Evolutionary conservation across 2,113 vertebrate genomes (phyloP).

Genomic region (Hippocampus comes): DNA sequence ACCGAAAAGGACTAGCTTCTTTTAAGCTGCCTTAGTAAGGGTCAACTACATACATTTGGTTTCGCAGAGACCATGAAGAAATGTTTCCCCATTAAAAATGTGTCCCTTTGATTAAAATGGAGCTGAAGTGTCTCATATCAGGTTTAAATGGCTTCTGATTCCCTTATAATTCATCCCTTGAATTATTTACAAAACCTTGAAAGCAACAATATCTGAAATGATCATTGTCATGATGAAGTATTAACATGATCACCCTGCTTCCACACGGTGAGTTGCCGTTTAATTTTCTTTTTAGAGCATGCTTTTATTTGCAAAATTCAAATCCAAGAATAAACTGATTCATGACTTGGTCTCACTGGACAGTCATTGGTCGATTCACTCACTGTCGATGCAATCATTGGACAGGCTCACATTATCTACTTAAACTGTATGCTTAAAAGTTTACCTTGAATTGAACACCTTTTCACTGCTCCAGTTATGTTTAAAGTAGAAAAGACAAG

Average conservation of each 20-base stretch:
- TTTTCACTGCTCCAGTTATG: neutral
- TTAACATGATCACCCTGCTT: neutral
- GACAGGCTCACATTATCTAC: no score
- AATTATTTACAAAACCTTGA: conserved; percentile 1
- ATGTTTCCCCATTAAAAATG: conserved; percentile 8
- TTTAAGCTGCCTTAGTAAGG: conserved; percentile 22
- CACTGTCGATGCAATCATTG: neutral
- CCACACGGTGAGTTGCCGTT: neutral
- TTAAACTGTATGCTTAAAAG: neutral
- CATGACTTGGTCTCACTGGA: neutral
- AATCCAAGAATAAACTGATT: neutral
- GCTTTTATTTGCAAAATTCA: neutral
- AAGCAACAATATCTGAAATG: neutral
- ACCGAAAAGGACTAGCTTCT: conserved; percentile 14
- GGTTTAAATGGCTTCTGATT: conserved; percentile 2
- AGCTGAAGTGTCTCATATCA: conserved; percentile 7
- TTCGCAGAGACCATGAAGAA: conserved; percentile 9
- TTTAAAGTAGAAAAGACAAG: neutral
- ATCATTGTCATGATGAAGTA: neutral
- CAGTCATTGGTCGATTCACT: neutral
- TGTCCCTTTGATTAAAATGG: conserved; percentile 1
- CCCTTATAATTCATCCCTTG: neutral
- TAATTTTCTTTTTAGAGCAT: neutral
- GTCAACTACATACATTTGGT: conserved; percentile 20
- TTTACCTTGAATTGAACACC: neutral